These are phyloP conservation scores for Malaclemys terrapin DNA, from an alignment of 2,113 vertebrate species.

Conservation along the genomic window DNA sequence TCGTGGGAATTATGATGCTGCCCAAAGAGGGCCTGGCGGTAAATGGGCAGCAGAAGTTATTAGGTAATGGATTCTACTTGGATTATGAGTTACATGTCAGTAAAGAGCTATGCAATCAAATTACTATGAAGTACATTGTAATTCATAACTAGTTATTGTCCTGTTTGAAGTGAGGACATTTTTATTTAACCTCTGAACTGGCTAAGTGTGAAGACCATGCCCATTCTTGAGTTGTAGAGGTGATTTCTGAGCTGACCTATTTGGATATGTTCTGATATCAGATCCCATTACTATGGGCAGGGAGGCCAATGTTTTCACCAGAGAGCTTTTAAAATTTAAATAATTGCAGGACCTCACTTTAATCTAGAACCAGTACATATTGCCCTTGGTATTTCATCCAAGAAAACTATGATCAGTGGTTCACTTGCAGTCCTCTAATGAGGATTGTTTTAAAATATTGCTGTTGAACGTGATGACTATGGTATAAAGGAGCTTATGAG, in stretches of 20 bases:
- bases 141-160: not conserved
- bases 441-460: not conserved
- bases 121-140: not conserved
- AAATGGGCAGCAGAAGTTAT: constrained; percentile 53
- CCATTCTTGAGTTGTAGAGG: too few species aligned
- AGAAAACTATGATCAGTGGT: fast-evolving
- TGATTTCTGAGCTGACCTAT: not conserved
- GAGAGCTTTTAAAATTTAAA: not conserved
- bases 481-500: not conserved
- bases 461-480: not conserved
- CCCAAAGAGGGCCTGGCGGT: constrained; percentile 53
- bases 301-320: not conserved
- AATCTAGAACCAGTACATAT: not conserved
- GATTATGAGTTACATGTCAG: not conserved
- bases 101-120: not conserved
- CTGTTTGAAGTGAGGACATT: not conserved
- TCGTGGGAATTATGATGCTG: constrained; percentile 68
- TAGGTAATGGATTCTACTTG: constrained; percentile 20
- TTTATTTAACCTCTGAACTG: not conserved
- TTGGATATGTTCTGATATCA: not conserved
- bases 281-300: not conserved
- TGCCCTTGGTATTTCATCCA: not conserved
- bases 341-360: not conserved
- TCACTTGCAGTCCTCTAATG: not conserved
- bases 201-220: fast-evolving